These are phyloP conservation scores for Conger conger DNA, from an alignment of 2,113 vertebrate species.

Conservation along the genomic window DNA sequence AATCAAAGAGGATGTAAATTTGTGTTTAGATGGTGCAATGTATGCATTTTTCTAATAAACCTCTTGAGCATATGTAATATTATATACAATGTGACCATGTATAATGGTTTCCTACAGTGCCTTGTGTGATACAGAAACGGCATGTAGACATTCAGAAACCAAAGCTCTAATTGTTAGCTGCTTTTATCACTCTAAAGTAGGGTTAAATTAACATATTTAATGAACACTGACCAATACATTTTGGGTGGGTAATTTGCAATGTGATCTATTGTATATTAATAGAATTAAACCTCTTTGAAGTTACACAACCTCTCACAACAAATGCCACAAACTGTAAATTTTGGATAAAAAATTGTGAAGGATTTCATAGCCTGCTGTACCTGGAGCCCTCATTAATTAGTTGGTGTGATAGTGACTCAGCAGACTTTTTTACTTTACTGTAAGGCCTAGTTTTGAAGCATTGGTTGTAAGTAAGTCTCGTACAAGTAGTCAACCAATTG, in stretches of 20 bases:
- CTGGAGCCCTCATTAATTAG: neutral
- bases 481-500: conserved; percentile 10
- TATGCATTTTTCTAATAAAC: neutral
- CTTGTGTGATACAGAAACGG: neutral
- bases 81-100: neutral
- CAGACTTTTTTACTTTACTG: neutral
- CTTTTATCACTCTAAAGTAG: neutral
- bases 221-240: neutral
- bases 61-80: neutral
- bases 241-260: neutral
- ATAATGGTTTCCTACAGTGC: neutral
- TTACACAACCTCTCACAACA: neutral
- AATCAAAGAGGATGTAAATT: neutral
- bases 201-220: neutral
- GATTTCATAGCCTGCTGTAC: too few relatives aligned
- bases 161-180: neutral
- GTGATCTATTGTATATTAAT: neutral
- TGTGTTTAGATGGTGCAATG: neutral
- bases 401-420: neutral
- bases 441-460: neutral
- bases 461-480: neutral
- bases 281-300: neutral
- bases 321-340: neutral
- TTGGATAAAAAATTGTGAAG: neutral
- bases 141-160: neutral